A percentile compares a stretch with the other conserved stretches of the same genome.
These are phyloP conservation scores for Stenolophus ochropezus DNA, from an alignment of 2,888 invertebrate genomes.

Conservation along the genomic window DNA sequence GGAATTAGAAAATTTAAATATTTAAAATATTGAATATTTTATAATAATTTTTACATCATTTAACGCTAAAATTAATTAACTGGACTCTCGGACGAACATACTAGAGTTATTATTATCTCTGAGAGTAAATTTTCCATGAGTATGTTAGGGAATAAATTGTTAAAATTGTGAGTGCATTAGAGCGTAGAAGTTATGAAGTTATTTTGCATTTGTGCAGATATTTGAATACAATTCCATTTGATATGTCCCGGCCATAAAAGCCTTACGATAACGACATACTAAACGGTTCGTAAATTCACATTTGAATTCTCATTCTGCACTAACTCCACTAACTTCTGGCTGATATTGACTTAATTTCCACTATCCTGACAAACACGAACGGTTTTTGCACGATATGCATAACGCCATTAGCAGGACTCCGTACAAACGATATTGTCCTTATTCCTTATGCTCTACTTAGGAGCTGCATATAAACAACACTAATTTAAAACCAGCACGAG, in stretches of 20 bases:
- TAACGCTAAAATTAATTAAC: too few species aligned
- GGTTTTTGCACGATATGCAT: conserved; percentile 29
- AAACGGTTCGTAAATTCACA: conserved; percentile 22
- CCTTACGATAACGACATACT: conserved; percentile 6
- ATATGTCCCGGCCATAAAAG: background rate
- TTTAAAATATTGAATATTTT: too few species aligned
- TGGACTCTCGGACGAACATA: too few species aligned
- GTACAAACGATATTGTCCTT: background rate
- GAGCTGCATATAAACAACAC: conserved; percentile 21
- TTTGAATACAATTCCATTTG: background rate
- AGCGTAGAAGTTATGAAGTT: too few species aligned
- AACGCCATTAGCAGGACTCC: background rate
- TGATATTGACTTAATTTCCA: conserved; percentile 37
- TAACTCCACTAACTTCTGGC: conserved; percentile 6
- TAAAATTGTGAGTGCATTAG: too few species aligned
- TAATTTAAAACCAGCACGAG: conserved; percentile 27
- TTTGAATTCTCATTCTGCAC: background rate
- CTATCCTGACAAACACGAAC: conserved; percentile 16
- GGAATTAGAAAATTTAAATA: too few species aligned
- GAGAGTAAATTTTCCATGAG: too few species aligned
- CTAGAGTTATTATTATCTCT: too few species aligned
- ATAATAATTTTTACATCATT: too few species aligned
- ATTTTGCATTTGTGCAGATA: background rate
- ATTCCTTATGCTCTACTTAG: background rate
- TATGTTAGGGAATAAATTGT: too few species aligned